Evolutionary conservation across 1,140 invertebrate species (phyloP).

Genomic region (Cepaea nemoralis): DNA sequence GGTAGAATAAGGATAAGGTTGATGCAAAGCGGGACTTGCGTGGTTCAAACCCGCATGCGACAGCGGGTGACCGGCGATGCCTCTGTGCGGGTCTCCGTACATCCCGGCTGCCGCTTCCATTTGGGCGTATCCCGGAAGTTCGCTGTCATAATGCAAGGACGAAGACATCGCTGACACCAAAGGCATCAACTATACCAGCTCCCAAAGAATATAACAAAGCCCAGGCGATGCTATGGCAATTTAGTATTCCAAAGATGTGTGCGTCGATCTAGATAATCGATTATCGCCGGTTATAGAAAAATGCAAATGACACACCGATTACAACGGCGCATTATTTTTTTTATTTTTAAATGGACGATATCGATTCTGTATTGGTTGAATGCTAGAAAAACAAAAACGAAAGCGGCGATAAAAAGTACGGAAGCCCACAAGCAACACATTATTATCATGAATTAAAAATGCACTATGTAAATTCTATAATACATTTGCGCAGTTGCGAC

Average conservation of each 20-base stretch:
- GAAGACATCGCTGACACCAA: conserved; percentile 23
- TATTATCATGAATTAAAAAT: no score
- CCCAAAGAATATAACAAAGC: neutral
- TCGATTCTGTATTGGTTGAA: neutral
- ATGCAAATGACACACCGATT: neutral
- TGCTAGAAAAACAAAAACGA: no score
- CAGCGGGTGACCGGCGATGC: conserved; percentile 54
- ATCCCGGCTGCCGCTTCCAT: conserved; percentile 60
- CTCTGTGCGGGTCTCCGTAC: conserved; percentile 61
- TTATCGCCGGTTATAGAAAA: neutral
- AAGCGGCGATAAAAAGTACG: no score
- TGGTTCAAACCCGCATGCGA: conserved; percentile 56
- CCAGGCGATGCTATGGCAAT: neutral
- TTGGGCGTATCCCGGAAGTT: conserved; percentile 61
- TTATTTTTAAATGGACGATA: neutral
- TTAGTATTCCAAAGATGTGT: neutral
- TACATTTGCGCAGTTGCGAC: no score
- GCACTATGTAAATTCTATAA: no score
- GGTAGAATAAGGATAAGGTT: conserved; percentile 60
- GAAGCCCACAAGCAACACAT: no score
- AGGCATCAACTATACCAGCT: conserved; percentile 21
- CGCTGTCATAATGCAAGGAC: conserved; percentile 66
- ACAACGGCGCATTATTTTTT: neutral
- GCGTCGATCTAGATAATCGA: neutral
- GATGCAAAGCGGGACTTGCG: conserved; percentile 52